Evolutionary conservation across 2,888 invertebrate species (phyloP).

Genomic region (Tillus elongatus): DNA sequence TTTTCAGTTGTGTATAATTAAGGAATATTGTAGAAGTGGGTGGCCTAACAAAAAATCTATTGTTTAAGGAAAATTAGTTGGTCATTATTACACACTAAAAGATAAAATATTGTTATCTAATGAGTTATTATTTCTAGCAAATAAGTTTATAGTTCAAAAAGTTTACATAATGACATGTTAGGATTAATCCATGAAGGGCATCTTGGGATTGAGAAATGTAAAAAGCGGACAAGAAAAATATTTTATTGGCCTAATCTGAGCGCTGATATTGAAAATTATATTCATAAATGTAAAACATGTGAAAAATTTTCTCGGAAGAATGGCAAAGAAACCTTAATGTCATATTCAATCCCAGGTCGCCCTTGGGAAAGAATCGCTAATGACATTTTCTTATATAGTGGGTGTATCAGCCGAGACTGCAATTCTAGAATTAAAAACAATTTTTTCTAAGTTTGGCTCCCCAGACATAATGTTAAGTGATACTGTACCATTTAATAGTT

Average conservation of each 20-base stretch:
- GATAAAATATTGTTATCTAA: neutral
- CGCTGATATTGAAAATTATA: neutral
- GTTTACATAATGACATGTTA: neutral
- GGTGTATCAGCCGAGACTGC: too few species aligned
- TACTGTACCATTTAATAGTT: neutral
- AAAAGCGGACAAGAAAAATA: neutral
- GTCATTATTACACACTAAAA: neutral
- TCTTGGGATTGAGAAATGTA: neutral
- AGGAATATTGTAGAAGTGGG: neutral
- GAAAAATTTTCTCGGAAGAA: neutral
- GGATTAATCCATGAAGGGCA: constrained; percentile 1
- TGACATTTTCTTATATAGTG: too few species aligned
- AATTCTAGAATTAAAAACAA: too few species aligned
- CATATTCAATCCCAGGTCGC: too few species aligned
- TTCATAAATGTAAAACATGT: neutral
- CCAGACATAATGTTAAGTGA: neutral
- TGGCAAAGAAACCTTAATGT: too few species aligned
- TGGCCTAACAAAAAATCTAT: neutral
- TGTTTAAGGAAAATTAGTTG: neutral
- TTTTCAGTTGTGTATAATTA: neutral
- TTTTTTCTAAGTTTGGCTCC: too few species aligned
- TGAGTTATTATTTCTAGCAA: neutral
- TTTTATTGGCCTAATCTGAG: constrained; percentile 2
- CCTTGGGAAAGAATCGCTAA: too few species aligned
- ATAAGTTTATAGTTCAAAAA: neutral